Conservation (phyloP, 2,797 vertebrate genomes). For the Glyptemys insculpta region DNA sequence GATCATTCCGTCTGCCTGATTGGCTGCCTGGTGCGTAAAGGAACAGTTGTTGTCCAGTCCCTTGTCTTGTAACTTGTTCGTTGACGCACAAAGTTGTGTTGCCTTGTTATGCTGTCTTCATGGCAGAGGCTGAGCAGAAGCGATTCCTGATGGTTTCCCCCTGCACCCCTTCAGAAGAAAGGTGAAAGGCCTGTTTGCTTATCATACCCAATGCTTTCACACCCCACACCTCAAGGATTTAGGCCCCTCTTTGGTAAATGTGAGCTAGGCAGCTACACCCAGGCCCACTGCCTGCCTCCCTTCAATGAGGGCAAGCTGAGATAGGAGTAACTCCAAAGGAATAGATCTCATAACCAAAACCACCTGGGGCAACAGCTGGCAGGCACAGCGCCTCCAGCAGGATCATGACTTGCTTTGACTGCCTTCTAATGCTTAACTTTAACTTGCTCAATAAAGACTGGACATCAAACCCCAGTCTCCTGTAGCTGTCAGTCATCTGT, state of each 20-base stretch:
- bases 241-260: neutral
- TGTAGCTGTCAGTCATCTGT: neutral
- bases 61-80: too few species aligned
- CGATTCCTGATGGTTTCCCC: neutral
- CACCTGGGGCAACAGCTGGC: neutral
- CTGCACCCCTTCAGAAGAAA: neutral
- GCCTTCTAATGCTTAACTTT: neutral
- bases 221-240: neutral
- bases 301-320: neutral
- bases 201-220: neutral
- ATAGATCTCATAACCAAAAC: neutral
- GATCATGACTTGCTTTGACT: accelerated
- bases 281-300: neutral
- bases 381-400: neutral
- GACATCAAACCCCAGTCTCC: neutral
- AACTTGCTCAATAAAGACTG: neutral
- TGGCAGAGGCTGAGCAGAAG: neutral
- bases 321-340: neutral
- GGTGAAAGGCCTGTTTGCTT: neutral
- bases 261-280: neutral
- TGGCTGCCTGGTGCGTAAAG: neutral
- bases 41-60: neutral
- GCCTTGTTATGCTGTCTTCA: neutral
- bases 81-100: neutral
- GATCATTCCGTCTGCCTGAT: neutral